A percentile compares a stretch with the other conserved stretches of the same genome.
These are phyloP conservation scores for Spodoptera picta DNA, from an alignment of 2,888 invertebrate species.

Conservation along the genomic window DNA sequence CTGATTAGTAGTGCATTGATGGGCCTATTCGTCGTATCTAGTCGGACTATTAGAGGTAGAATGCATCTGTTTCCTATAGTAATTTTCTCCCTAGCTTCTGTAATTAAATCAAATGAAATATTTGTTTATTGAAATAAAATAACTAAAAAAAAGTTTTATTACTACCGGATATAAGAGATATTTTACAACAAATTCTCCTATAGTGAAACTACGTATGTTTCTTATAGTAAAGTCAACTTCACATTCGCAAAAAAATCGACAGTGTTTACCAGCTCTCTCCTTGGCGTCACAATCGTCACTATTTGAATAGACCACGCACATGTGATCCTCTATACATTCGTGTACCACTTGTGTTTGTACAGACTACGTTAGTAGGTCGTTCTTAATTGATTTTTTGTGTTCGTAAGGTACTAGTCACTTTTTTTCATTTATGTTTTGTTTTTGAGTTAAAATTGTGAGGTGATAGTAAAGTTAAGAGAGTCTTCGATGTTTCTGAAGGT, in stretches of 20 bases:
- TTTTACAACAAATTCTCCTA: not conserved
- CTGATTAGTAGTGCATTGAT: too few relatives aligned
- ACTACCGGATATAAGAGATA: too few relatives aligned
- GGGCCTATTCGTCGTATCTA: too few relatives aligned
- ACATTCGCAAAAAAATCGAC: slow-evolving; percentile 31
- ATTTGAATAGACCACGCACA: slow-evolving; percentile 38
- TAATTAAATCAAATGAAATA: too few relatives aligned
- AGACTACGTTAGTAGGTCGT: slow-evolving; percentile 16
- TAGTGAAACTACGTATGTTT: slow-evolving; percentile 12
- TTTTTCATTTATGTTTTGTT: slow-evolving; percentile 3
- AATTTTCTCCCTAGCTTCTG: too few relatives aligned
- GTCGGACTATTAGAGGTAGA: too few relatives aligned
- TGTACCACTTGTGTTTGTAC: slow-evolving; percentile 39
- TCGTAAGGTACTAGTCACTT: not conserved
- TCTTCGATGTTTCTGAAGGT: too few relatives aligned
- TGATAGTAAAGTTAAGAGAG: too few relatives aligned
- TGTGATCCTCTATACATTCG: slow-evolving; percentile 44
- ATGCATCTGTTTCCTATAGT: too few relatives aligned
- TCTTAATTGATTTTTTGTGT: slow-evolving; percentile 33
- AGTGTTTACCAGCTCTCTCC: slow-evolving; percentile 38
- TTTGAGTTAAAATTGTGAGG: slow-evolving; percentile 1
- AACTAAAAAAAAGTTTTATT: too few relatives aligned
- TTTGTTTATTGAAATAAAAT: too few relatives aligned
- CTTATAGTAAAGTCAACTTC: slow-evolving; percentile 6
- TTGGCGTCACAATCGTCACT: slow-evolving; percentile 14